Base-by-base conservation (phyloP, 1,140 invertebrate species). In the Chlorops oryzae region DNA sequence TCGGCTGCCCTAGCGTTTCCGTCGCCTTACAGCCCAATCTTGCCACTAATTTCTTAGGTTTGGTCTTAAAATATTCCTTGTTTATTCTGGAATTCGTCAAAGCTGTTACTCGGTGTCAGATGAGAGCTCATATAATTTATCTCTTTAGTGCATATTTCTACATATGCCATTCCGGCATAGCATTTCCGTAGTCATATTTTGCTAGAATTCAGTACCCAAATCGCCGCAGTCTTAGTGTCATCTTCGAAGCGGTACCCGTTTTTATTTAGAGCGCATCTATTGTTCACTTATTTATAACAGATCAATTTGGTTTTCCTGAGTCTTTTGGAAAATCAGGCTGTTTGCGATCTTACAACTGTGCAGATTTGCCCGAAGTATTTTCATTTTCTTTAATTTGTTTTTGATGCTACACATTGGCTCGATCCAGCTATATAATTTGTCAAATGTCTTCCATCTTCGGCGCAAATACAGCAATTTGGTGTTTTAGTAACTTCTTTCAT, bases 1-100 rank as follows among this genome's bases (percentile, higher is more conserved):
- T 63, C 59, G 9, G 28, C 9, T 0, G 59, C 48, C 27, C 38
- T 54, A 4, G 56, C 48, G 41, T 63, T 64, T 7, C 59, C 51
- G 18, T 62, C 56, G 2, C 59, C 58, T 2, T 34, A 52, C 1
- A 64, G 34, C 3, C 56, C 25, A 21, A 15, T 3, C 5, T 4
- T 12, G 5, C 28, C 45, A 35, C 20, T 21, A 5, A 47, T 35
- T 18, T 17, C 7, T 13, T 12, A 9, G 18, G 15, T 22, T 10
- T 13, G 5, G 15, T 45, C 43, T 28, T 45, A 22, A 6, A 45
- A 17, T 12, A 7, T 34, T 3, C 37, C 45, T 15, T 35, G 21
- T 10, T 35, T 47, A 15, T 7, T 13, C 32, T 47, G 27, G 21
- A 34, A 38, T 32, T 47, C 45, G 4, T 5, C 45, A 6, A 47